These are phyloP conservation scores for Tuberolachnus salignus DNA, from an alignment of 2,888 invertebrate genomes.

Conservation along the genomic window DNA sequence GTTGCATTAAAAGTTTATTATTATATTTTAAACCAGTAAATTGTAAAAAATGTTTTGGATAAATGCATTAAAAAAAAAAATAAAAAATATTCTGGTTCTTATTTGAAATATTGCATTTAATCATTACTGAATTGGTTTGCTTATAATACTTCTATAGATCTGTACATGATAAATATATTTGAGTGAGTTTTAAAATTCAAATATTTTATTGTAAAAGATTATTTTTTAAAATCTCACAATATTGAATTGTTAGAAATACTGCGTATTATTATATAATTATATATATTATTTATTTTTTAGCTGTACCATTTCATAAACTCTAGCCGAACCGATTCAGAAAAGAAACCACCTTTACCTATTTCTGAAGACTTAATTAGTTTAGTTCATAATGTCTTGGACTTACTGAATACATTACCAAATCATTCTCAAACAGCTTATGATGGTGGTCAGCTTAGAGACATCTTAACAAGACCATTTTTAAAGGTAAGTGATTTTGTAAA, in stretches of 20 bases:
- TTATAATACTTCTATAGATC: no score
- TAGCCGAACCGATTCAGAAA: slow-evolving; percentile 44
- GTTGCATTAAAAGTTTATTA: no score
- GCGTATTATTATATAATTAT: no score
- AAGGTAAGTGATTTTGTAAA: slow-evolving; percentile 64
- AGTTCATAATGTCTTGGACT: slow-evolving; percentile 45
- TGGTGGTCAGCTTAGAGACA: slow-evolving; percentile 64
- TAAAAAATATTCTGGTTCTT: no score
- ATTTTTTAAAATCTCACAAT: not conserved
- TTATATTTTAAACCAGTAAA: no score
- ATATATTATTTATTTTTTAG: slow-evolving; percentile 27
- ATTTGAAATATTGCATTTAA: no score
- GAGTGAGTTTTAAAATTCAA: not conserved
- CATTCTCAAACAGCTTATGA: slow-evolving; percentile 60
- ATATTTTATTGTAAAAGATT: not conserved
- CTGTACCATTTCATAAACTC: slow-evolving; percentile 51
- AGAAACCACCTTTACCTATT: slow-evolving; percentile 44
- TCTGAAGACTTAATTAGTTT: slow-evolving; percentile 51
- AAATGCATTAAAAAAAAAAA: no score
- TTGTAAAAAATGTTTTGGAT: no score
- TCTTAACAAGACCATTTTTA: slow-evolving; percentile 65
- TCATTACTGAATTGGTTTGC: no score
- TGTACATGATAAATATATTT: no score
- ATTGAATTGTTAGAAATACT: not conserved
- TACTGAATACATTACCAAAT: slow-evolving; percentile 45